These are phyloP conservation scores for Chironomus striatipennis DNA, from an alignment of 1,140 invertebrate genomes.

Conservation along the genomic window DNA sequence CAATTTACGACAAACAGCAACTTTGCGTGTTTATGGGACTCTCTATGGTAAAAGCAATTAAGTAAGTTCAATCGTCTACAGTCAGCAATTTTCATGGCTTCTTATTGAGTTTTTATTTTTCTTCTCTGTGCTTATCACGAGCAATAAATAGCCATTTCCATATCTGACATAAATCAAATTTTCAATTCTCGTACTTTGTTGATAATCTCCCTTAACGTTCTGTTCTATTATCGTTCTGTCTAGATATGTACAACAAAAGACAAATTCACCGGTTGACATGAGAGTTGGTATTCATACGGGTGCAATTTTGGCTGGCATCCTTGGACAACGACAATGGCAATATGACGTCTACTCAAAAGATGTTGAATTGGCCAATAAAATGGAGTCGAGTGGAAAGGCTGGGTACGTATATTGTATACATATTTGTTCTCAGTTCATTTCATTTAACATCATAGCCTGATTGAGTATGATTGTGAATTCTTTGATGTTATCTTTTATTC, in stretches of 20 bases:
- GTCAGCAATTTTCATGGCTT: background rate
- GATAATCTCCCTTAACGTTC: slow-evolving; percentile 1
- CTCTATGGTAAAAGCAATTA: slow-evolving; percentile 93
- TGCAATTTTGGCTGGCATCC: slow-evolving; percentile 87
- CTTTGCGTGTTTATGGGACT: slow-evolving; percentile 91
- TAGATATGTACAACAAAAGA: slow-evolving; percentile 89
- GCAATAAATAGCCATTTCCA: too few species aligned
- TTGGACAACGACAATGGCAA: slow-evolving; percentile 96
- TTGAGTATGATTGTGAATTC: slow-evolving; percentile 11
- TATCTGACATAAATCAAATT: background rate
- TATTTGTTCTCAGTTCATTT: slow-evolving; percentile 20
- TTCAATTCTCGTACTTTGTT: background rate
- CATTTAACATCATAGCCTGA: background rate
- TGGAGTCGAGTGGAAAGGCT: slow-evolving; percentile 94
- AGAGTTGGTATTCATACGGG: slow-evolving; percentile 95
- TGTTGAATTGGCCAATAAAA: slow-evolving; percentile 95
- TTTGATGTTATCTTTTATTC: slow-evolving; percentile 27
- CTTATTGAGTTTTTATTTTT: too few species aligned
- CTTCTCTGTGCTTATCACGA: too few species aligned
- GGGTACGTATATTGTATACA: slow-evolving; percentile 61
- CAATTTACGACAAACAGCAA: background rate
- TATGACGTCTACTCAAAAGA: slow-evolving; percentile 98
- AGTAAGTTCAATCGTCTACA: slow-evolving; percentile 48
- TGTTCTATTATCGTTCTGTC: slow-evolving; percentile 27
- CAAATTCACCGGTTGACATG: slow-evolving; percentile 95